Evolutionary conservation across 2,113 vertebrate species (phyloP).

Genomic region (Caretta caretta): DNA sequence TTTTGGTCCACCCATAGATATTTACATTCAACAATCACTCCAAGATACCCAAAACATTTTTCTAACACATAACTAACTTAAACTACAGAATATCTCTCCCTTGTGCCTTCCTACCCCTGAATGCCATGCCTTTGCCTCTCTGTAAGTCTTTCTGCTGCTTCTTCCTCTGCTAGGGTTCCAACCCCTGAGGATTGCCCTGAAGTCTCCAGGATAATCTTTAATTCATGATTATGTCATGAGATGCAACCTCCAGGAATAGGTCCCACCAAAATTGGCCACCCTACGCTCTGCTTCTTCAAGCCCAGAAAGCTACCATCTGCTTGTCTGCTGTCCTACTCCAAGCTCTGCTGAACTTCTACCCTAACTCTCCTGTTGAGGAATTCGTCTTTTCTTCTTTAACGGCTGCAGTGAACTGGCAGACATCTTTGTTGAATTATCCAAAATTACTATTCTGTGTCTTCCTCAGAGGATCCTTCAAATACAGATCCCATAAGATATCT

Average conservation of each 20-base stretch:
- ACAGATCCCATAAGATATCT: neutral
- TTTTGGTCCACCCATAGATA: neutral
- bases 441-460: neutral
- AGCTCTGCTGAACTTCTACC: neutral
- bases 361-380: neutral
- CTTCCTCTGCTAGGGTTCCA: neutral
- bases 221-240: no score
- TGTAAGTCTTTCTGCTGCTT: neutral
- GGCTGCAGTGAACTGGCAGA: neutral
- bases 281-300: neutral
- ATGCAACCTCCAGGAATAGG: no score
- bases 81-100: neutral
- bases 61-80: neutral
- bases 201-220: no score
- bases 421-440: neutral
- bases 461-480: neutral
- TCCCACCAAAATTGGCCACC: no score
- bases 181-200: no score
- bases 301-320: neutral
- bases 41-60: rapidly evolving
- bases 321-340: neutral
- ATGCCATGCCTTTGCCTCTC: neutral
- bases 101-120: neutral
- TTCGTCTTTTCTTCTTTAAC: neutral
- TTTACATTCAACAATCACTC: neutral